These are phyloP conservation scores for Calephelis perditalis DNA, from an alignment of 2,888 invertebrate species.

Conservation along the genomic window DNA sequence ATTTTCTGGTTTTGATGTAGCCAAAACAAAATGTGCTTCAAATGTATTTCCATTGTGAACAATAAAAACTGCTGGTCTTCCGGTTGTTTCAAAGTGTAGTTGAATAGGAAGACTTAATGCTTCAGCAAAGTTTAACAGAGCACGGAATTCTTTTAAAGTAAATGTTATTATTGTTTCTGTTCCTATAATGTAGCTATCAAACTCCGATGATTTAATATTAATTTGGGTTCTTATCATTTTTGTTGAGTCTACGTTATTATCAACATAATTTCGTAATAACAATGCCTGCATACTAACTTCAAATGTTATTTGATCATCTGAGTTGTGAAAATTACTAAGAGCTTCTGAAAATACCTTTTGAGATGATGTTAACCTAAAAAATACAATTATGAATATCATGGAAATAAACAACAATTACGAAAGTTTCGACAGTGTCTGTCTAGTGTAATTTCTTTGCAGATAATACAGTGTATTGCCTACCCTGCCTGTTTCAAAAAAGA, in stretches of 20 bases:
- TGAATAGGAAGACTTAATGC: constrained; percentile 82
- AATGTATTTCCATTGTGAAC: constrained; percentile 85
- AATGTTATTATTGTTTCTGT: constrained; percentile 87
- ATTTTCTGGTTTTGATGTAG: constrained; percentile 82
- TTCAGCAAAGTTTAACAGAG: constrained; percentile 89
- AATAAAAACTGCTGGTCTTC: constrained; percentile 86
- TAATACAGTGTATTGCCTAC: no score
- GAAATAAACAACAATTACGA: not conserved
- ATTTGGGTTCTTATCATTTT: constrained; percentile 89
- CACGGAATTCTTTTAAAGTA: constrained; percentile 90
- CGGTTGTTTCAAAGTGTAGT: constrained; percentile 86
- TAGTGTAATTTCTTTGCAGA: not conserved
- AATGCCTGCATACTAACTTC: constrained; percentile 81
- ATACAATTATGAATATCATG: constrained; percentile 1
- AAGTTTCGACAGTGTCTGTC: not conserved
- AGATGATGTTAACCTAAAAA: constrained; percentile 74
- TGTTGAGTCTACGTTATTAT: constrained; percentile 79
- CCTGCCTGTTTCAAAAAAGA: no score
- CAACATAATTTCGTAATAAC: constrained; percentile 87
- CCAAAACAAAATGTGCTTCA: constrained; percentile 88
- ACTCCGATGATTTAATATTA: constrained; percentile 84
- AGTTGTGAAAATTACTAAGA: constrained; percentile 86
- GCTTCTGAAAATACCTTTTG: constrained; percentile 84
- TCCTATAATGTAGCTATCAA: constrained; percentile 81
- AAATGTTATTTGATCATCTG: constrained; percentile 89